Evolutionary conservation across 2,888 invertebrate species (phyloP).

Genomic region (Mayetiola destructor): DNA sequence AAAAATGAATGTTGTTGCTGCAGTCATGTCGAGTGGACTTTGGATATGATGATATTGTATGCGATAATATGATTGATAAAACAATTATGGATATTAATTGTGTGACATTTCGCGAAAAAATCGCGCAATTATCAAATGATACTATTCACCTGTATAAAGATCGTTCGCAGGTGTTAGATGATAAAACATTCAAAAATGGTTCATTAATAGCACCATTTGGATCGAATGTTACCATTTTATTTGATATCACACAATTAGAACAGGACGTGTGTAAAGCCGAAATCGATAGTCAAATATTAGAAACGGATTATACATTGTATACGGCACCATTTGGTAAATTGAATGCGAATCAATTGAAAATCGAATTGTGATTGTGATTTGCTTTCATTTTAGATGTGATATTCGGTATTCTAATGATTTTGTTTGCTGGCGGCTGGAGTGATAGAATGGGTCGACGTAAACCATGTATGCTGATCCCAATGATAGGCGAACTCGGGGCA

Average conservation of each 20-base stretch:
- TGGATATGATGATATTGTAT: constrained; percentile 27
- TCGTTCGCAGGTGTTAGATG: not conserved
- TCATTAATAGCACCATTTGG: not conserved
- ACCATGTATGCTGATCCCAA: constrained; percentile 32
- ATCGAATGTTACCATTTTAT: not conserved
- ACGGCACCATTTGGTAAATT: constrained; percentile 32
- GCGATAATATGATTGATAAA: constrained; percentile 30
- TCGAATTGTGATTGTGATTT: not conserved
- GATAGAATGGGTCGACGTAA: constrained; percentile 33
- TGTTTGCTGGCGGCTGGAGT: constrained; percentile 35
- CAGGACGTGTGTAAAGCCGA: constrained; percentile 31
- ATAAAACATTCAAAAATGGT: not conserved
- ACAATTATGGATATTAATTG: constrained; percentile 28
- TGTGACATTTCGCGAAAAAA: constrained; percentile 25
- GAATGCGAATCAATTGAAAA: not conserved
- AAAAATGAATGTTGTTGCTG: no score
- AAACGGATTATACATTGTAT: constrained; percentile 30
- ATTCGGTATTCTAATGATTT: constrained; percentile 26
- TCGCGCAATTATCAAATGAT: constrained; percentile 18
- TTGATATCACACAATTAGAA: constrained; percentile 4
- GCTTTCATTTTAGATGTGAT: constrained; percentile 13
- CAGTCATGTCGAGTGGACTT: constrained; percentile 32
- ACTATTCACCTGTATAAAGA: not conserved
- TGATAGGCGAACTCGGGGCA: constrained; percentile 29
- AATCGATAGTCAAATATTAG: constrained; percentile 30